These are phyloP conservation scores for Coenonympha glycerion DNA, from an alignment of 2,888 invertebrate species.

Conservation along the genomic window DNA sequence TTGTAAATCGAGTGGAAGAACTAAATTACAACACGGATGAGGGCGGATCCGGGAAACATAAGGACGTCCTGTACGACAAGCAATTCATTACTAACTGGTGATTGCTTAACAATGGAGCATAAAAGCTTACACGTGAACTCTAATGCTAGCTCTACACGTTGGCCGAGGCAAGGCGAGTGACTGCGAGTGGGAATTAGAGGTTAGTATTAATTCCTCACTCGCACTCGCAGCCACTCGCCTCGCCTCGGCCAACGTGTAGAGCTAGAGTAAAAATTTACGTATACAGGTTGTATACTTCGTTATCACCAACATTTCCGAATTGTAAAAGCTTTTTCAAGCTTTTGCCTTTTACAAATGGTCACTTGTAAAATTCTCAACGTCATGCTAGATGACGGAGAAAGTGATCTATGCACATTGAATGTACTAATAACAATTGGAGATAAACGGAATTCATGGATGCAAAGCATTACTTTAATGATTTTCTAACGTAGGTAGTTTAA, in stretches of 20 bases:
- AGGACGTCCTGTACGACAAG: constrained; percentile 11
- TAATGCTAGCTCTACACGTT: neutral
- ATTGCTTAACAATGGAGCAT: constrained; percentile 9
- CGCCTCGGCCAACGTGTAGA: too few relatives aligned
- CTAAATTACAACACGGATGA: constrained; percentile 9
- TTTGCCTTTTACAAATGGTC: neutral
- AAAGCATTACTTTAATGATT: neutral
- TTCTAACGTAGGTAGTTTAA: neutral
- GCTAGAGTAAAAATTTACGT: too few relatives aligned
- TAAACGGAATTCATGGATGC: constrained; percentile 6
- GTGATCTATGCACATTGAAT: constrained; percentile 36
- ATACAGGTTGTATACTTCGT: neutral
- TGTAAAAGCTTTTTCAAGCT: constrained; percentile 5
- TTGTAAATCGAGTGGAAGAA: neutral
- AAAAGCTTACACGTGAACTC: constrained; percentile 1
- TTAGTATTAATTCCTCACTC: too few relatives aligned
- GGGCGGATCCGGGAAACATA: constrained; percentile 15
- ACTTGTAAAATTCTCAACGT: constrained; percentile 28
- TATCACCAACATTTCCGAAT: neutral
- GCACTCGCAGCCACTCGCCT: too few relatives aligned
- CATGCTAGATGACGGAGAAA: constrained; percentile 50
- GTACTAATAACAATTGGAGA: constrained; percentile 5
- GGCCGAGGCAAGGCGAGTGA: neutral
- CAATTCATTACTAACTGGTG: constrained; percentile 7
- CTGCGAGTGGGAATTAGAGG: too few relatives aligned